These are phyloP conservation scores for Sepiola atlantica DNA, from an alignment of 2,888 invertebrate species.

Conservation along the genomic window DNA sequence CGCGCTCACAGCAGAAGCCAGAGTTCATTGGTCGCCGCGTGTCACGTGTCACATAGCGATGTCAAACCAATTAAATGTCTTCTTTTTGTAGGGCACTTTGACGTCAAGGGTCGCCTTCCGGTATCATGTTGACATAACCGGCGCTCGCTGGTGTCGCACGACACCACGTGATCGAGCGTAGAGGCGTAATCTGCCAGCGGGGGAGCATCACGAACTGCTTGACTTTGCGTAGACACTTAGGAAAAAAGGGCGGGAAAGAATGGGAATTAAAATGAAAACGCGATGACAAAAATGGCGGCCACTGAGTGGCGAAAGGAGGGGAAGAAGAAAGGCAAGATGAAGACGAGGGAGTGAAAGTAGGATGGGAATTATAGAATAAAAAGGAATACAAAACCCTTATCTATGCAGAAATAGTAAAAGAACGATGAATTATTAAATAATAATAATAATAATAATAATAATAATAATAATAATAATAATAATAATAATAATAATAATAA, in stretches of 20 bases:
- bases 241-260: background rate
- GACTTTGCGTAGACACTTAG: background rate
- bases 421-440: no score
- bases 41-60: background rate
- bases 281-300: background rate
- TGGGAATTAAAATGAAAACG: background rate
- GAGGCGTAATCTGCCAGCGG: background rate
- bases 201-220: slow-evolving; percentile 13
- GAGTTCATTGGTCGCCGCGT: slow-evolving; percentile 14
- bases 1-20: background rate
- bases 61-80: slow-evolving; percentile 22
- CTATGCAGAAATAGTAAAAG: no score
- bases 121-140: slow-evolving; percentile 9
- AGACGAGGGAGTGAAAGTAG: background rate
- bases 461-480: no score
- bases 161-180: background rate
- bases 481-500: no score
- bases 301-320: background rate
- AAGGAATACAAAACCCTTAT: background rate
- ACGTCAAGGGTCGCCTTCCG: slow-evolving; percentile 23
- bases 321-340: background rate
- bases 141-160: background rate
- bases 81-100: slow-evolving; percentile 21
- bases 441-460: no score
- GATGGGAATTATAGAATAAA: background rate